phyloP scores from a whole-genome alignment of 2,888 invertebrate species.

The Drosophila borborema region DNA sequence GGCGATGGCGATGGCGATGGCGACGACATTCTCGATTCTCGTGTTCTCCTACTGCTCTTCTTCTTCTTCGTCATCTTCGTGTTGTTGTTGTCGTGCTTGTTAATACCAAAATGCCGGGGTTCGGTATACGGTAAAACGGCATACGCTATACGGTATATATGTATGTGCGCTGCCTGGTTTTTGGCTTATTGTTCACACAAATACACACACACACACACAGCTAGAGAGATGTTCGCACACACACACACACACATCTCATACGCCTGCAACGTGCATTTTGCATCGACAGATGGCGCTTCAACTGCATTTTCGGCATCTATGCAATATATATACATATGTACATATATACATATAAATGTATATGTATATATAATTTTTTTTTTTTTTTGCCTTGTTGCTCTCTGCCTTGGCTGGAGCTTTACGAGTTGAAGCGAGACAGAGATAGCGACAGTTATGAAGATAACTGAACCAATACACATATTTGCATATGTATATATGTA shows the following conservation, averaged over 20 bases:
- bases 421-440: conserved; percentile 24
- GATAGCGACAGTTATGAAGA: conserved; percentile 16
- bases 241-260: conserved; percentile 27
- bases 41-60: conserved; percentile 14
- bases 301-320: conserved; percentile 40
- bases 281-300: conserved; percentile 60
- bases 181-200: conserved; percentile 57
- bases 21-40: conserved; percentile 35
- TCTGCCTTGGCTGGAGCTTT: neutral
- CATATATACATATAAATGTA: too few species aligned
- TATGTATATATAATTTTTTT: neutral
- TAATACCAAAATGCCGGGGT: conserved; percentile 49
- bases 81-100: conserved; percentile 49
- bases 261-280: conserved; percentile 47
- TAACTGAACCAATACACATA: conserved; percentile 7
- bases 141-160: neutral
- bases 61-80: conserved; percentile 5
- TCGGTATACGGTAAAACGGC: conserved; percentile 25
- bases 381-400: neutral
- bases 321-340: neutral
- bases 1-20: conserved; percentile 6
- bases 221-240: neutral
- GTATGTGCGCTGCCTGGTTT: conserved; percentile 40
- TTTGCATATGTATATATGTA: conserved; percentile 1
- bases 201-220: conserved; percentile 40